These are phyloP conservation scores for Leptonema lineaticorne DNA, from an alignment of 1,140 invertebrate genomes.

Conservation along the genomic window DNA sequence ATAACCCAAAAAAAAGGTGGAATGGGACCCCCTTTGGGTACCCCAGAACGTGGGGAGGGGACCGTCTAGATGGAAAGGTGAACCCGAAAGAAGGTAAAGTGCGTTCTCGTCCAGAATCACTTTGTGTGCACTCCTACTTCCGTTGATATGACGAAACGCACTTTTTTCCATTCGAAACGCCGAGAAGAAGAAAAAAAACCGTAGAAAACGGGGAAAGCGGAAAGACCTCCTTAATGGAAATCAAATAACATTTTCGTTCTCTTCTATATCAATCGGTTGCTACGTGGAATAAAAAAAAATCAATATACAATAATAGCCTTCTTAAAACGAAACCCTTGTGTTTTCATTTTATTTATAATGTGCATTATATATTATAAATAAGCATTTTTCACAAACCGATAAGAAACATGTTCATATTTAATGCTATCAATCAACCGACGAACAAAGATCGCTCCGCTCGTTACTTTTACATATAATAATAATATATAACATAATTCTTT, in stretches of 20 bases:
- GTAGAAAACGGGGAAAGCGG: neutral
- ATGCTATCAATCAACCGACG: no score
- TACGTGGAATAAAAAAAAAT: neutral
- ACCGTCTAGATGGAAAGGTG: neutral
- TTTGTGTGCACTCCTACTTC: neutral
- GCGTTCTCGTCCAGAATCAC: neutral
- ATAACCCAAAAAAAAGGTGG: no score
- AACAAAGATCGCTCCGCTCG: no score
- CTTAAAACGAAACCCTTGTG: neutral
- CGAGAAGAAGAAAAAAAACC: no score
- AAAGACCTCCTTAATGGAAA: neutral
- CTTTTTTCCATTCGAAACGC: neutral
- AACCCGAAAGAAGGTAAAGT: neutral
- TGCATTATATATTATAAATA: no score
- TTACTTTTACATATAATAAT: no score
- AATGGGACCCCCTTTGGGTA: neutral
- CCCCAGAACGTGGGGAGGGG: neutral
- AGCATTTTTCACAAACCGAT: no score
- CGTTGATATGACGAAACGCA: slow-evolving; percentile 6
- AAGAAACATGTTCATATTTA: no score
- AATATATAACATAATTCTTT: no score
- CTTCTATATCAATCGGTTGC: neutral
- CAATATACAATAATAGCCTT: neutral
- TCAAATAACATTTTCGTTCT: slow-evolving; percentile 4
- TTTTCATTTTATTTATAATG: slow-evolving; percentile 2